Evolutionary conservation across 2,113 vertebrate genomes (phyloP), one percentile per base, ranked within the genome.

Genomic region (Gymnocephalus cernua): DNA sequence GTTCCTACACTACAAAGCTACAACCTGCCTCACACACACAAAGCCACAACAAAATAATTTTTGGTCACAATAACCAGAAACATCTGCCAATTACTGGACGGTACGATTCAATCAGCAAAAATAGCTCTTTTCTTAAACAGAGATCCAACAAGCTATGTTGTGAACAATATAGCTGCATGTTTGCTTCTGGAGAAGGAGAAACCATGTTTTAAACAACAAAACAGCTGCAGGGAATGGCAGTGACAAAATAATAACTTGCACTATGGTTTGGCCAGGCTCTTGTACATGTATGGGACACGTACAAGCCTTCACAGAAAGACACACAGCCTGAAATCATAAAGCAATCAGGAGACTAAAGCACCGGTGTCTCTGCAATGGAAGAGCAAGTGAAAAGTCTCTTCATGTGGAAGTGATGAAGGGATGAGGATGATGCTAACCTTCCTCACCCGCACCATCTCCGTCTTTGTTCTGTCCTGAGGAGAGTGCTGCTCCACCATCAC

Each of bases 381-480:
- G 82, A 48, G 62, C 41, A 72, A 77, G 58, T 61, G 1, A 62
- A 74, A 71, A 16, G 27, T 23, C 1, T 59, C 15, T 6, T 18
- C 18, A 66, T 53, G 47, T 56, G 23, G 0, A 25, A 77, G 10
- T 53, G 68, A 82, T 66, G 76, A 74, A 80, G 61, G 47, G 74
- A 86, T 80, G 78, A 82, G 47, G 44, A 74, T 23, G 59, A 53
- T 48, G 94, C 98, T 97, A 95, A 99, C 98, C 98, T 99, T 99
- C 94, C 97, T 97, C 95, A 97, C 96, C 95, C 97, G 97, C 95
- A 97, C 95, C 92, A 95, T 93, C 67, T 98, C 98, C 92, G 95
- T 95, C 92, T 96, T 95, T 91, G 95, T 57, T 87, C 80, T 92
- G 77, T 93, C 97, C 91, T 95, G 96, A 91, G 96, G 93, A 90